Evolutionary conservation across 2,888 invertebrate species (phyloP).

Genomic region (Tenthredo notha): DNA sequence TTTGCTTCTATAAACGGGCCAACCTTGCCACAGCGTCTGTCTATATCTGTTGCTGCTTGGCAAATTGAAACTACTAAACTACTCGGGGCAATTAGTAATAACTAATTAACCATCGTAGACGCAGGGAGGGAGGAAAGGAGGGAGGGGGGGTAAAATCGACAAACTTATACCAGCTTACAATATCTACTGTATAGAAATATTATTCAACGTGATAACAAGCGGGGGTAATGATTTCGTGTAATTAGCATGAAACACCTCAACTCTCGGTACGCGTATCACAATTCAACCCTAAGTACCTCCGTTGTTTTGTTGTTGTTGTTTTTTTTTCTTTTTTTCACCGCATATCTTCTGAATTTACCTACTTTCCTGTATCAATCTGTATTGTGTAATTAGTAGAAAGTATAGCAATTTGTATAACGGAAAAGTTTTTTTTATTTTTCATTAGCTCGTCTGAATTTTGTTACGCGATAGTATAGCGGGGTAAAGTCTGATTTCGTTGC

Average conservation of each 20-base stretch:
- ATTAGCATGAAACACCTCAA: not conserved
- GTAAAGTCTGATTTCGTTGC: not conserved
- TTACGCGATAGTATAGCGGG: not conserved
- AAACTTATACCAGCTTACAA: slow-evolving; percentile 32
- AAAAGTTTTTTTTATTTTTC: not conserved
- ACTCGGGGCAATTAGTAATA: slow-evolving; percentile 70
- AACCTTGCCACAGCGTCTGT: slow-evolving; percentile 1
- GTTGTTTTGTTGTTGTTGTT: not conserved
- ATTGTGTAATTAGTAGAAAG: not conserved
- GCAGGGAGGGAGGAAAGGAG: not conserved
- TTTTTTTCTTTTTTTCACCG: not conserved
- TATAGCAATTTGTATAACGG: not conserved
- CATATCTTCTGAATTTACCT: not conserved
- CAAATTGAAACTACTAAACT: slow-evolving; percentile 68
- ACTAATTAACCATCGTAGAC: slow-evolving; percentile 68
- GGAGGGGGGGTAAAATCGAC: slow-evolving; percentile 13
- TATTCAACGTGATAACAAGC: not conserved
- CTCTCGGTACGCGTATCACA: not conserved
- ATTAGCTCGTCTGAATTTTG: not conserved
- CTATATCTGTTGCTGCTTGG: slow-evolving; percentile 43
- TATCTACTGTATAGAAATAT: slow-evolving; percentile 27
- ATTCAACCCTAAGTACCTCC: not conserved
- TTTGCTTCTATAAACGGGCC: slow-evolving; percentile 12
- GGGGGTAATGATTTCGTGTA: not conserved
- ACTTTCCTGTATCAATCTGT: not conserved